phyloP scores from a whole-genome alignment of 2,113 vertebrate species.

The Paramormyrops kingsleyae region DNA sequence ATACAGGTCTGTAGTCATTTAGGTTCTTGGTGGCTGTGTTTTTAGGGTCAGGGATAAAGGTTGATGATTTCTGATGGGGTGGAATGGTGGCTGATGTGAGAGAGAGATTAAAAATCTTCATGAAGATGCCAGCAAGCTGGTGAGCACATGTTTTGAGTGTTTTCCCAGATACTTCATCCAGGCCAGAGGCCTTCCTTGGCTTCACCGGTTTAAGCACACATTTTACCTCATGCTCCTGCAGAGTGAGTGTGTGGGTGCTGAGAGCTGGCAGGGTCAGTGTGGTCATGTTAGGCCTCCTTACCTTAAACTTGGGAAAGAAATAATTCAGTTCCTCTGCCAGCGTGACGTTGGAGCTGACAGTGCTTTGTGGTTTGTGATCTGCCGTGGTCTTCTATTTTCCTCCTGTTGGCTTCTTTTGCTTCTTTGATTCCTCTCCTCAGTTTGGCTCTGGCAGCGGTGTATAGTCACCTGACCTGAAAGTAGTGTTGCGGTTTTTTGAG shows the following conservation, averaged over 20 bases:
- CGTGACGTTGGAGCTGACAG: background rate
- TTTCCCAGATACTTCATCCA: background rate
- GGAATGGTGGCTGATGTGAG: background rate
- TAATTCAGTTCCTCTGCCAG: background rate
- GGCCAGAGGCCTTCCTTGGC: background rate
- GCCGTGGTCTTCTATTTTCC: background rate
- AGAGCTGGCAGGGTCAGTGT: background rate
- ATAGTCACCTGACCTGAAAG: too few relatives aligned
- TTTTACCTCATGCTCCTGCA: background rate
- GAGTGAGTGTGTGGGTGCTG: background rate
- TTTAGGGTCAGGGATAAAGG: background rate
- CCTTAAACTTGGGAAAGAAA: background rate
- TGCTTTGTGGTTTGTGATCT: background rate
- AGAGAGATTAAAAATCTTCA: background rate
- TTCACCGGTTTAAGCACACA: background rate
- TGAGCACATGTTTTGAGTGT: background rate
- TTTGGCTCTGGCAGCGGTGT: background rate
- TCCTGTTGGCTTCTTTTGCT: background rate
- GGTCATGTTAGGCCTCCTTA: background rate
- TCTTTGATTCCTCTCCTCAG: background rate
- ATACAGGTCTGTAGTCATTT: background rate
- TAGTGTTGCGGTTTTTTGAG: too few relatives aligned
- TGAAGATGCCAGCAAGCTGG: background rate
- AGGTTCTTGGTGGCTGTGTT: background rate
- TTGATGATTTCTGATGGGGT: background rate